Percentiles rank a stretch among this genome's conserved stretches.
phyloP scores from a whole-genome alignment of 2,888 invertebrate genomes.

The Lymantria monacha region DNA sequence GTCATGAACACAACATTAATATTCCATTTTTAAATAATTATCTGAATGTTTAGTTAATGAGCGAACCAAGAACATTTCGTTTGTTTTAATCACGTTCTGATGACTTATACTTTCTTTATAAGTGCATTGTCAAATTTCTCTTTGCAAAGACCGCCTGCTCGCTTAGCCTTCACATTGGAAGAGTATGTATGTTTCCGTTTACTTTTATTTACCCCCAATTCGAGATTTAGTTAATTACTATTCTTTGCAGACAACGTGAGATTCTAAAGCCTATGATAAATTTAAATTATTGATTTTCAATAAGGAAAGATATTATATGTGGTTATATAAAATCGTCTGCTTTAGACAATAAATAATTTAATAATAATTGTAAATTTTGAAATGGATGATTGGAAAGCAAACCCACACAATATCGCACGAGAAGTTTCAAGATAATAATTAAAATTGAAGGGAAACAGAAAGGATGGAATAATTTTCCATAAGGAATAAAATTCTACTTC shows the following conservation, averaged over 20 bases:
- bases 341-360: too few relatives aligned
- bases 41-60: constrained; percentile 34
- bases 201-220: constrained; percentile 49
- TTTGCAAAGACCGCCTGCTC: constrained; percentile 46
- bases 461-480: too few relatives aligned
- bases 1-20: constrained; percentile 3
- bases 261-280: constrained; percentile 1
- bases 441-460: too few relatives aligned
- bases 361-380: too few relatives aligned
- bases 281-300: not conserved
- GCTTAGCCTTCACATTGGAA: constrained; percentile 54
- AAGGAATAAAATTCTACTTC: too few relatives aligned
- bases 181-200: constrained; percentile 55
- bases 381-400: too few relatives aligned
- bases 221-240: constrained; percentile 35
- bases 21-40: constrained; percentile 14
- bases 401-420: too few relatives aligned
- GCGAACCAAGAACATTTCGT: constrained; percentile 55
- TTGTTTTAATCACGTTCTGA: constrained; percentile 64
- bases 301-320: too few relatives aligned
- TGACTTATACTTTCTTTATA: constrained; percentile 70
- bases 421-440: too few relatives aligned
- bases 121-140: constrained; percentile 76
- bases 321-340: too few relatives aligned
- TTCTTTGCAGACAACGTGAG: constrained; percentile 5